Base-by-base conservation (phyloP, 2,113 vertebrate genomes). In the Eclectus roratus region DNA sequence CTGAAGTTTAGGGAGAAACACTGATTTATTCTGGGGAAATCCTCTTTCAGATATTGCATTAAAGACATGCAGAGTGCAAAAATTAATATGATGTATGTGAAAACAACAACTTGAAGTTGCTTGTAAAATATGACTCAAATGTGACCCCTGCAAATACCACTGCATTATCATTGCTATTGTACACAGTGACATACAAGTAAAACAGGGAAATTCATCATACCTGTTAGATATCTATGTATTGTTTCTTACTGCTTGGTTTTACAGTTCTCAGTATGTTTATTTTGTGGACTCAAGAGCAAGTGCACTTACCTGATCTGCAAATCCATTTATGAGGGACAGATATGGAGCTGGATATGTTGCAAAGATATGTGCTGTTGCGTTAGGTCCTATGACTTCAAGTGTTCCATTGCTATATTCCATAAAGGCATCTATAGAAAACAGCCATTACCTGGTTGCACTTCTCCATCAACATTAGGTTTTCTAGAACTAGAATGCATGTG, bases 361-460 rank as follows among this genome's bases (percentile, higher is more conserved):
- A 94, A 99, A 99, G 93, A 99, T 99, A 8, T 98, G 98, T 29
- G 99, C 99, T 19, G 99, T 99, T 86, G 99, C 98, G 7, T 99
- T 99, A 66, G 97, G 97, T 91, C 99, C 99, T 46, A 94, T 97
- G 28, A 99, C 97, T 69, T 92, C 83, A 63, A 99, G 82, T 64
- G 97, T 95, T 90, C 99, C 99, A 3, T 94, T 95, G 9, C 98
- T 98, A 6, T 97, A 99, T 16, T 98, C 96, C 98, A 98, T 98
- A 35, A 99, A 88, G 86, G 98, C 99, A 97, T 99, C 99, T 99
- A 28, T 7, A 89, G 77, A 93, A 96, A 92, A 97, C 56, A 97
- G 17, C 11, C 46, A 17, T n/a, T 58, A 64, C 41, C 21, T 74
- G 49, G 17, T 60, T 84, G 56, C 37, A 29, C 17, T 49, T 82